Conservation (phyloP, 2,888 invertebrate genomes). For the Epinotia demarniana region DNA sequence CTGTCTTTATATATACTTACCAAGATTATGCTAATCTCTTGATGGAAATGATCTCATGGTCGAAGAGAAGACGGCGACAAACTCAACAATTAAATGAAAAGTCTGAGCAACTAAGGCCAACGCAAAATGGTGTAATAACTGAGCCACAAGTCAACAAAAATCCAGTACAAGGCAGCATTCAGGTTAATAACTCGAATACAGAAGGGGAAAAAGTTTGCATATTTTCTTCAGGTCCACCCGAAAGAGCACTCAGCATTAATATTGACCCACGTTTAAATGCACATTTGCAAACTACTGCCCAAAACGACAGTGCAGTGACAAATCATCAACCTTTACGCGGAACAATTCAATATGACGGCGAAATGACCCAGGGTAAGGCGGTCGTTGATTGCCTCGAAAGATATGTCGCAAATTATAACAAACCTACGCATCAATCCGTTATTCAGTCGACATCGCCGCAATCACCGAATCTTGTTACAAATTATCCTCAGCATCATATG, state of each 20-base stretch:
- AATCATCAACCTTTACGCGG: not conserved
- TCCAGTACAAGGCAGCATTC: not conserved
- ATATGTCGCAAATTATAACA: not conserved
- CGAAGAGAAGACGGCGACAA: not conserved
- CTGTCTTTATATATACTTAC: not conserved
- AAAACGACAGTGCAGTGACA: not conserved
- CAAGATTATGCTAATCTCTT: slow-evolving; percentile 26
- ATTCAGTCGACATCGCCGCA: not conserved
- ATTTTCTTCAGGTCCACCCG: slow-evolving; percentile 31
- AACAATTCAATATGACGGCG: not conserved
- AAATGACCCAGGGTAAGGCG: not conserved
- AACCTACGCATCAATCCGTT: not conserved
- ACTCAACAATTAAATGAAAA: not conserved
- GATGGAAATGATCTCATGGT: slow-evolving; percentile 28
- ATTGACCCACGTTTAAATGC: slow-evolving; percentile 10
- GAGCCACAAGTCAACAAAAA: not conserved
- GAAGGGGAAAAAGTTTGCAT: slow-evolving; percentile 19
- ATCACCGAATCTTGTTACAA: not conserved
- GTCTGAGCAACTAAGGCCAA: not conserved
- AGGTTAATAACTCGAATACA: not conserved
- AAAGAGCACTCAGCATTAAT: slow-evolving; percentile 29
- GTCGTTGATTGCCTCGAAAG: not conserved
- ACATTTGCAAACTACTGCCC: slow-evolving; percentile 2
- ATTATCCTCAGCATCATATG: not conserved
- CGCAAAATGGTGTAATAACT: not conserved